Base-by-base conservation (phyloP, 2,113 vertebrate genomes). In the Odocoileus virginianus region DNA sequence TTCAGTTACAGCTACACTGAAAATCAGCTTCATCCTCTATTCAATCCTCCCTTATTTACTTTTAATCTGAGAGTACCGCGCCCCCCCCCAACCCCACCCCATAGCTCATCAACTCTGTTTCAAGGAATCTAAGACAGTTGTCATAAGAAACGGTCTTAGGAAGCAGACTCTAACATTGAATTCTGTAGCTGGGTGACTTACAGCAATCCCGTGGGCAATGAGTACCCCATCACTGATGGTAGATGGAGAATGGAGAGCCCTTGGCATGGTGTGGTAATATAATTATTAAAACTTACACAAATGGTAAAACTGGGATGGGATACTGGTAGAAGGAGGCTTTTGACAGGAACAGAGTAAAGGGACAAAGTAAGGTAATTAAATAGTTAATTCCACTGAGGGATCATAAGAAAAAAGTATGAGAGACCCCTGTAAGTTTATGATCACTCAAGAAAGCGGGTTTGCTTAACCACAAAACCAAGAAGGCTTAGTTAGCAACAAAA, bases 51-150 rank as follows among this genome's bases (percentile, higher is more conserved):
- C 79, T 82, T 82, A 33, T 82, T 23, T 54, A 54, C 19, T 82
- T 82, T 21, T 36, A 54, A 54, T 82, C 50, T 82, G 33, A 82
- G 30, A 54, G 33, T 21, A 54, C 67, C 19, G 19, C 19, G 1
- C 17, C n/a, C n/a, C 5, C 0, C 10, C 10, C 5, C 33, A 2
- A 0, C 1, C 8, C 5, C 19, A 19, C 11, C 19, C 23, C 54
- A 82, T 13, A 82, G 19, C 19, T 82, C 79, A 82, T n/a, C 50
- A 82, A 5, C 50, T 82, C 79, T 82, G 30, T 82, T 82, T 82
- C 47, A n/a, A 82, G 50, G 79, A 21, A 82, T n/a, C 79, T 82
- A 82, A 82, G 79, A 82, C 79, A 54, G 50, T 2, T n/a, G 79
- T 54, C 79, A n/a, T 50, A 21, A 82, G 79, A 82, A 82, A 54